Base-by-base conservation (phyloP, 2,797 vertebrate species). In the Champsocephalus esox region DNA sequence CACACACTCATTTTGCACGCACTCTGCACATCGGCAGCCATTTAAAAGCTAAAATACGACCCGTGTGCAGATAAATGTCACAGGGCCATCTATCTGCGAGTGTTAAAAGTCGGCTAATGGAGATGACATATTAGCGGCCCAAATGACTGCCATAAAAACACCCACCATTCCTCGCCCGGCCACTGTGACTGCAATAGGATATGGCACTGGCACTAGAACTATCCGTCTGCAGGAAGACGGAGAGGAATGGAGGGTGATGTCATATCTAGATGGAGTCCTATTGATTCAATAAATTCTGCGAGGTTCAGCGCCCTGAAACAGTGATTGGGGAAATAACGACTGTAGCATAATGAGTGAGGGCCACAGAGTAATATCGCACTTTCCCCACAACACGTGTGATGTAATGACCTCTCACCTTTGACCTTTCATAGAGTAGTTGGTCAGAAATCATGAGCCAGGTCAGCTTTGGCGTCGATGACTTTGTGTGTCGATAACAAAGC, bases 61-160 rank as follows among this genome's bases (percentile, higher is more conserved):
- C 81, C 46, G 38, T 80, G 88, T 34, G 12, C 83, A 88, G 91
- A 92, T 91, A 93, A 94, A 94, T 92, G 92, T 94, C 93, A 93
- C 68, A 52, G 80, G 77, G 86, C 88, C 89, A 92, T 93, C 90
- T 87, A 91, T 94, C 91, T 89, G 77, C 10, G 76, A 82, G 87
- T 86, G 90, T 91, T 93, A 92, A 92, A 92, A 87, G 88, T 91
- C 87, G 52, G 81, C 91, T 93, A 93, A 93, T 93, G 92, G 93
- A 92, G 87, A 89, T 94, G 93, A 94, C 91, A 94, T 94, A 93
- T 93, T 92, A 92, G 87, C 77, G 3, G 85, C 85, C 87, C 86
- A 94, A 93, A 93, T 93, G 92, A 92, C 91, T 87, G 88, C 86
- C 81, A 89, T 93, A 93, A 93, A 93, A 91, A 82, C 87, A 85